Conservation (phyloP, 1,140 invertebrate genomes). For the Andricus grossulariae region DNA sequence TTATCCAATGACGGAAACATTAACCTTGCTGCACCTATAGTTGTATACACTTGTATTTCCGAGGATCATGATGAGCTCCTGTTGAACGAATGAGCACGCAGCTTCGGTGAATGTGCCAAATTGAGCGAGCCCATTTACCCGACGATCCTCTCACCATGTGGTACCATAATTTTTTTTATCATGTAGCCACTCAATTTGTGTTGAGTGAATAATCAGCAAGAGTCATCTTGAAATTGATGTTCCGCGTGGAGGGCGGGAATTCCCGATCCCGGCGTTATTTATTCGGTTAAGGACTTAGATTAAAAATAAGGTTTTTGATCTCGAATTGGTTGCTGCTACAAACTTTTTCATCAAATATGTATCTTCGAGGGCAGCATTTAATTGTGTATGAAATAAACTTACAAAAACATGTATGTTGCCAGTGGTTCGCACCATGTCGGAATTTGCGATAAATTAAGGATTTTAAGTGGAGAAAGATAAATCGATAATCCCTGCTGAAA, state of each 20-base stretch:
- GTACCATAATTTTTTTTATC: conserved; percentile 3
- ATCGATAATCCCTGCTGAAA: too few relatives aligned
- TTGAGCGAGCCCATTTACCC: conserved; percentile 56
- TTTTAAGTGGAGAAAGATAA: too few relatives aligned
- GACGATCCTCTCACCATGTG: neutral
- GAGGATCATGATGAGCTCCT: conserved; percentile 21
- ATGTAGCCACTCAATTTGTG: neutral
- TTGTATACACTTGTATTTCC: conserved; percentile 7
- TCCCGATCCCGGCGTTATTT: neutral
- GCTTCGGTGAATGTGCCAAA: conserved; percentile 59
- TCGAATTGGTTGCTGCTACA: neutral
- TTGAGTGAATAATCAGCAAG: neutral
- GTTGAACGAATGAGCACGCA: conserved; percentile 62
- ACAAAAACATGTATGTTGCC: too few relatives aligned
- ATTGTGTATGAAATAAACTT: too few relatives aligned
- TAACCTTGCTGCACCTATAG: neutral
- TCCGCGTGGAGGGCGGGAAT: neutral
- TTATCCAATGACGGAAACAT: neutral
- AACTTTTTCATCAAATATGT: neutral
- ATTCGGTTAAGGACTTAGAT: neutral
- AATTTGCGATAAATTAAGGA: too few relatives aligned
- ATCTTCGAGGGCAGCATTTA: too few relatives aligned
- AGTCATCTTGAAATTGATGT: neutral
- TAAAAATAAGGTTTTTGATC: neutral
- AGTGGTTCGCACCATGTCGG: too few relatives aligned